Evolutionary conservation across 2,797 vertebrate species (phyloP), one percentile per base, ranked within the genome.

Genomic region (Muscicapa striata): DNA sequence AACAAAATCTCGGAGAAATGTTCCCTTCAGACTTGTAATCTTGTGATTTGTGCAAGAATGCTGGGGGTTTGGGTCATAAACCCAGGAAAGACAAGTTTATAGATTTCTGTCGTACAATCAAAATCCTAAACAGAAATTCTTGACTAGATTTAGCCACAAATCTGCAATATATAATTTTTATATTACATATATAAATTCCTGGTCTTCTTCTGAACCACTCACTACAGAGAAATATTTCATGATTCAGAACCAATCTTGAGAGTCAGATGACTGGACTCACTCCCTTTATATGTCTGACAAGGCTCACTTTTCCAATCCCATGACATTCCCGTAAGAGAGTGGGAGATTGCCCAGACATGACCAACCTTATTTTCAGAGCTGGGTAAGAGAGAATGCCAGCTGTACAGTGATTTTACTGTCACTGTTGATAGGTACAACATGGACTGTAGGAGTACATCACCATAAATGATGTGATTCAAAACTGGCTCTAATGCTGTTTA

Each of bases 21-120:
- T 80, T 91, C 70, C 58, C 85, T 83, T 87, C 62, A 92, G 79
- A 88, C 62, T 86, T 94, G 40, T 83, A 94, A 92, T 85, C 84
- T 80, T 81, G 61, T 91, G 78, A 95, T 94, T 96, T 92, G 72
- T 77, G 57, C 43, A 94, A 92, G 68, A 95, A 96, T 94, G 87
- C 21, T 84, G 66, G 81, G 32, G 79, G 29, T 95, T 89, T 21
- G 72, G 89, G 62, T 89, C 69, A 77, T 89, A 95, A 85, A 94
- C 27, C 27, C 52, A 92, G 32, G 77, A 81, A 92, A 81, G 69
- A 83, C n/a, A 81, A 55, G 36, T 89, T 83, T 84, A 78, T 75
- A 69, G 29, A 76, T 84, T 96, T 95, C 72, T 85, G 43, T 78
- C 11, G 0, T 83, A 78, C 1, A 8, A 45, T 83, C 49, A 93